Conservation (phyloP, 2,888 invertebrate species). For the Linnaemya tessellans region DNA sequence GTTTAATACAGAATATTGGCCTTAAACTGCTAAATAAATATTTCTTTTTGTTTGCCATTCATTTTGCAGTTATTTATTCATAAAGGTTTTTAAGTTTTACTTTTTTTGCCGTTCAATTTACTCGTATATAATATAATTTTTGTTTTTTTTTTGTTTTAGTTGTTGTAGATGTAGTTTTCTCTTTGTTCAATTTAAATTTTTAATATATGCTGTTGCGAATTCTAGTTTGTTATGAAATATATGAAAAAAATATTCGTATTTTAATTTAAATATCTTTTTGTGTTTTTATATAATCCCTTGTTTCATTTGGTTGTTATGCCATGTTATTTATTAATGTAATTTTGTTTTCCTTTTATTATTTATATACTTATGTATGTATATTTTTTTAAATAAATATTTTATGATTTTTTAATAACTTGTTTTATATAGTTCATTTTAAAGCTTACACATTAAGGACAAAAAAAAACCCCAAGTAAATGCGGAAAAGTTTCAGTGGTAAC, state of each 20-base stretch:
- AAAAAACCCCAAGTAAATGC: background rate
- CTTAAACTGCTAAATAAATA: slow-evolving; percentile 67
- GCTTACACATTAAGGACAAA: background rate
- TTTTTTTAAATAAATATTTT: slow-evolving; percentile 30
- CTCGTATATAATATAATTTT: slow-evolving; percentile 48
- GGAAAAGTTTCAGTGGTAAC: background rate
- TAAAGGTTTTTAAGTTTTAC: slow-evolving; percentile 13
- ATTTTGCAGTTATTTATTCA: slow-evolving; percentile 48
- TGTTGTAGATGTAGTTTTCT: slow-evolving; percentile 63
- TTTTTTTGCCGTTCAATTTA: slow-evolving; percentile 35
- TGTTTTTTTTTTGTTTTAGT: slow-evolving; percentile 22
- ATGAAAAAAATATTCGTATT: slow-evolving; percentile 64
- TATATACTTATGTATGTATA: slow-evolving; percentile 24
- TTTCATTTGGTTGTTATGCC: slow-evolving; percentile 81
- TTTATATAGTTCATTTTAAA: slow-evolving; percentile 22
- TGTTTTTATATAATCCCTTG: slow-evolving; percentile 82
- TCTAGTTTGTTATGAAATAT: slow-evolving; percentile 66
- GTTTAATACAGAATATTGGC: slow-evolving; percentile 65
- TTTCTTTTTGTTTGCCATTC: slow-evolving; percentile 47
- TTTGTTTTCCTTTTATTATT: slow-evolving; percentile 56
- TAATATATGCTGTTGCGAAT: slow-evolving; percentile 71
- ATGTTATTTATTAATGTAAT: slow-evolving; percentile 75
- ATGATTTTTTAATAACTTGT: slow-evolving; percentile 41
- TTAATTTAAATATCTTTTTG: slow-evolving; percentile 73
- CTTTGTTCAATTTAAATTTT: slow-evolving; percentile 70